Conservation (phyloP, 1,140 invertebrate genomes). For the Leptestheria dahalacensis region DNA sequence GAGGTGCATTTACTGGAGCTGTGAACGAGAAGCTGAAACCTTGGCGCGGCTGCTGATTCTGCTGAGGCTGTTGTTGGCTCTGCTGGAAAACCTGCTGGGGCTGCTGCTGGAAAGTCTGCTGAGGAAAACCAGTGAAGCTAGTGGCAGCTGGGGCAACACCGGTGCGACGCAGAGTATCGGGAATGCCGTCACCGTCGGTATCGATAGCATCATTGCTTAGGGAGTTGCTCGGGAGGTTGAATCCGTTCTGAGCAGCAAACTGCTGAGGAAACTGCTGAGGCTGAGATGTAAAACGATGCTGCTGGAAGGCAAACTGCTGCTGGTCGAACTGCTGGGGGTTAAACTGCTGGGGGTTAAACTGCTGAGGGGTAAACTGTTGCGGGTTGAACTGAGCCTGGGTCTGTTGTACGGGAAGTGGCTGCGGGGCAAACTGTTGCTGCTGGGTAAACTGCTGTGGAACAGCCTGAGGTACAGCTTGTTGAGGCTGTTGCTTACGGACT, state of each 20-base stretch:
- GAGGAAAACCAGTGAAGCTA: background rate
- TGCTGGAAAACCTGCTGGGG: constrained; percentile 16
- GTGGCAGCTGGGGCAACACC: background rate
- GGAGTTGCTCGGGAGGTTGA: background rate
- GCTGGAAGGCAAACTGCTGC: background rate
- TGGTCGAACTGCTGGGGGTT: background rate
- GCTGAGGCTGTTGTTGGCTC: background rate
- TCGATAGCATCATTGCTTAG: background rate
- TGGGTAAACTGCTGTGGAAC: background rate
- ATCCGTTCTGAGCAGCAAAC: background rate
- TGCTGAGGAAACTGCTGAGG: background rate
- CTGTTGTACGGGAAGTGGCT: background rate
- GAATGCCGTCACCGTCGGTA: too few species aligned
- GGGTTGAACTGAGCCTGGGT: too few species aligned
- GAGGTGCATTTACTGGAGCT: constrained; percentile 1
- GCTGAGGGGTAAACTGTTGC: background rate
- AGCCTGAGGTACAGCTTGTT: background rate
- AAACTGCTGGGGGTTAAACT: background rate
- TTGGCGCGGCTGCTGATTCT: background rate
- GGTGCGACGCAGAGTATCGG: too few species aligned
- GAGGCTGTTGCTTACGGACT: background rate
- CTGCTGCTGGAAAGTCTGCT: constrained; percentile 15
- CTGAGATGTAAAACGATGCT: background rate
- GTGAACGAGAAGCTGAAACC: constrained; percentile 12
- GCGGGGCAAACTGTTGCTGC: background rate